These are phyloP conservation scores for Mola mola DNA, from an alignment of 2,113 vertebrate species.

Conservation along the genomic window DNA sequence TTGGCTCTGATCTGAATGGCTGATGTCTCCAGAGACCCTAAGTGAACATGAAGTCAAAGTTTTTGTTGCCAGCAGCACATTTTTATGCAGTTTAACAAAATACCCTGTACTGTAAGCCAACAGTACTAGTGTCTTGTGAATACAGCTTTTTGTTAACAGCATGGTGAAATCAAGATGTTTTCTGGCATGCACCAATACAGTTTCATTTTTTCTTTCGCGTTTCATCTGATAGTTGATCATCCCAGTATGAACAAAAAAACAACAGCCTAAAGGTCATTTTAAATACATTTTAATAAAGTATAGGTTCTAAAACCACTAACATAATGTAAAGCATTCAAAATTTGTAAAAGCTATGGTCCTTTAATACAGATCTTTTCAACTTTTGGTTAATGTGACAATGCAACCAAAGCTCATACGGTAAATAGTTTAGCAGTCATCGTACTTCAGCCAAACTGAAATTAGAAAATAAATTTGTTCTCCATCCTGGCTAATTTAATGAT, in stretches of 20 bases:
- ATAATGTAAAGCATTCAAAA: too few relatives aligned
- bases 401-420: not conserved
- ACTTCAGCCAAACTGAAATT: not conserved
- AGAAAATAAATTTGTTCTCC: slow-evolving; percentile 5
- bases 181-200: too few relatives aligned
- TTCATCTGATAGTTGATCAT: too few relatives aligned
- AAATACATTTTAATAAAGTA: too few relatives aligned
- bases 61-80: not conserved
- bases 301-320: too few relatives aligned
- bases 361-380: not conserved
- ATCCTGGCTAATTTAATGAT: slow-evolving; percentile 24
- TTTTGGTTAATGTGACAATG: not conserved
- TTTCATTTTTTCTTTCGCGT: too few relatives aligned
- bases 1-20: not conserved
- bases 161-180: too few relatives aligned
- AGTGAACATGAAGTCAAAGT: not conserved
- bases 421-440: slow-evolving; percentile 2
- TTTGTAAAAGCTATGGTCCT: too few relatives aligned
- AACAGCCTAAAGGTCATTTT: too few relatives aligned
- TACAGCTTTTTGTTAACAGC: too few relatives aligned
- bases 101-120: not conserved
- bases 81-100: not conserved
- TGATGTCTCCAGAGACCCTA: slow-evolving; percentile 2
- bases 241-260: too few relatives aligned
- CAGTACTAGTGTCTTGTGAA: not conserved